These are phyloP conservation scores for Leptobrachium ailaonicum DNA, from an alignment of 2,113 vertebrate species.

Conservation along the genomic window DNA sequence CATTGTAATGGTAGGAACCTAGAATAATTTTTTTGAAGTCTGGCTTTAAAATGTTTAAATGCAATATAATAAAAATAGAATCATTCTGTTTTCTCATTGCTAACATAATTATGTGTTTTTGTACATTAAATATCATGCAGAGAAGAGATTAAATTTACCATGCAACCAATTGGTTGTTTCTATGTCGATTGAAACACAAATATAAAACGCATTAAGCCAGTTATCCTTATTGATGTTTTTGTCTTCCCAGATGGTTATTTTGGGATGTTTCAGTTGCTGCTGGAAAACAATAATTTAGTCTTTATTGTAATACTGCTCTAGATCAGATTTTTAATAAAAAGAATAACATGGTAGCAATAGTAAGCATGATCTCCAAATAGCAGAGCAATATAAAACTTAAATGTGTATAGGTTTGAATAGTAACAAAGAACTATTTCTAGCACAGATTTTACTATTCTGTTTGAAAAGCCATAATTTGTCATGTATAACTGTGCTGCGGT, in stretches of 20 bases:
- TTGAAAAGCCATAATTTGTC: no score
- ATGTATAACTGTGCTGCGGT: no score
- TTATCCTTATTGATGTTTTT: conserved; percentile 6
- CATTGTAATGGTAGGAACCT: no score
- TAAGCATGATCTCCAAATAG: no score
- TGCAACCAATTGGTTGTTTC: not conserved
- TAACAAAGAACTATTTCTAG: no score
- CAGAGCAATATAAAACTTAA: no score
- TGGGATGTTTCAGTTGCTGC: not conserved
- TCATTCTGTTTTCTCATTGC: not conserved
- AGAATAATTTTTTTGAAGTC: not conserved
- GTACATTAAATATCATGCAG: not conserved
- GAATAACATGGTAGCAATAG: not conserved
- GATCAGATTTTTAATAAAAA: not conserved
- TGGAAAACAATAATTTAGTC: not conserved
- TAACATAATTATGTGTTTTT: conserved; percentile 1
- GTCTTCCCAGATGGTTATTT: conserved; percentile 3
- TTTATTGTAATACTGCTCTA: not conserved
- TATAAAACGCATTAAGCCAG: not conserved
- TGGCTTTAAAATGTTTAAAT: not conserved
- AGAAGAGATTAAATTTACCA: not conserved
- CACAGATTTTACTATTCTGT: no score
- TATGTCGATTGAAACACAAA: not conserved
- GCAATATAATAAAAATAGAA: not conserved
- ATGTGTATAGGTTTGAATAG: no score